These are phyloP conservation scores for Alosa alosa DNA, from an alignment of 2,113 vertebrate species.

Conservation along the genomic window DNA sequence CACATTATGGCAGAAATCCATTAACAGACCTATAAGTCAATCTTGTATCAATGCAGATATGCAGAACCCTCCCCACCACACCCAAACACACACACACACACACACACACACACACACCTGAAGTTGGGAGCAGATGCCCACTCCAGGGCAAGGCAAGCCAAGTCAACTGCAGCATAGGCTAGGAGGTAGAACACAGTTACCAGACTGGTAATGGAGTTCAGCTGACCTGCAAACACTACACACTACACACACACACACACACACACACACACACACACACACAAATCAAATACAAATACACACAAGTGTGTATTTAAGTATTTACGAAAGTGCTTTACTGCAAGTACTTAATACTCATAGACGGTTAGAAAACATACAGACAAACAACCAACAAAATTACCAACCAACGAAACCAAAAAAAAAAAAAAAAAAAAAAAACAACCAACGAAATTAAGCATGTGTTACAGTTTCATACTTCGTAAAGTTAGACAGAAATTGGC, in stretches of 20 bases:
- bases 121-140: conserved; percentile 93
- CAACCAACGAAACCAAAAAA: too few species aligned
- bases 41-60: not conserved
- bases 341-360: too few species aligned
- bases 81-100: too few species aligned
- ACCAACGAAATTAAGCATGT: too few species aligned
- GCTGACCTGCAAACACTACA: conserved; percentile 87
- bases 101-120: conserved; percentile 79
- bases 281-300: not conserved
- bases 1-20: not conserved
- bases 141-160: conserved; percentile 86
- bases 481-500: too few species aligned
- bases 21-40: not conserved
- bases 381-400: too few species aligned
- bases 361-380: too few species aligned
- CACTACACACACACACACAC: conserved; percentile 67
- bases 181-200: conserved; percentile 90
- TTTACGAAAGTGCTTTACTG: too few species aligned
- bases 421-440: too few species aligned
- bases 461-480: too few species aligned
- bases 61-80: not conserved
- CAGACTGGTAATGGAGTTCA: conserved; percentile 81
- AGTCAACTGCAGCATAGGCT: conserved; percentile 83
- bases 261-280: conserved; percentile 37
- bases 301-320: not conserved